Conservation (phyloP, 2,888 invertebrate genomes). For the Poecilobothrus nobilitatus region DNA sequence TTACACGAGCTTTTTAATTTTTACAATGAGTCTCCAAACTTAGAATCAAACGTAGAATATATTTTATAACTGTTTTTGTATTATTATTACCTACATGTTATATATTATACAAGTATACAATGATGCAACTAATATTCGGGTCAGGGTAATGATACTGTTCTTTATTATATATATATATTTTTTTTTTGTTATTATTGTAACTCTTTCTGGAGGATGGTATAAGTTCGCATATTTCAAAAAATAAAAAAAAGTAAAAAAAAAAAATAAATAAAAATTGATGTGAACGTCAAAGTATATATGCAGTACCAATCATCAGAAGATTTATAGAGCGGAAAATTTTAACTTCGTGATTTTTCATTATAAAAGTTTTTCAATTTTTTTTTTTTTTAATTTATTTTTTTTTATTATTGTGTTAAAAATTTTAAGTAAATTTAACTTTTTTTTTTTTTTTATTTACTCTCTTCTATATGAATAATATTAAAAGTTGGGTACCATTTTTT, state of each 20-base stretch:
- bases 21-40: too few relatives aligned
- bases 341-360: not conserved
- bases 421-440: not conserved
- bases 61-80: too few relatives aligned
- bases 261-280: too few relatives aligned
- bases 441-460: not conserved
- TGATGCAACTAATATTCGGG: not conserved
- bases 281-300: not conserved
- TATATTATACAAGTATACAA: too few relatives aligned
- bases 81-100: too few relatives aligned
- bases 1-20: too few relatives aligned
- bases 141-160: not conserved
- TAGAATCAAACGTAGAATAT: too few relatives aligned
- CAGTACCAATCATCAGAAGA: not conserved
- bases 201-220: too few relatives aligned
- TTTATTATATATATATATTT: too few relatives aligned
- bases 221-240: not conserved
- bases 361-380: too few relatives aligned
- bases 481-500: not conserved
- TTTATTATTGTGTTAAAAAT: not conserved
- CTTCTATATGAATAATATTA: not conserved
- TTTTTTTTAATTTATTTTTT: not conserved
- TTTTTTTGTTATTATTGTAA: too few relatives aligned
- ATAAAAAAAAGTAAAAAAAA: not conserved
- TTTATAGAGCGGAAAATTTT: slow-evolving; percentile 4